Conservation (phyloP, 2,888 invertebrate species). For the Agrotis clavis region DNA sequence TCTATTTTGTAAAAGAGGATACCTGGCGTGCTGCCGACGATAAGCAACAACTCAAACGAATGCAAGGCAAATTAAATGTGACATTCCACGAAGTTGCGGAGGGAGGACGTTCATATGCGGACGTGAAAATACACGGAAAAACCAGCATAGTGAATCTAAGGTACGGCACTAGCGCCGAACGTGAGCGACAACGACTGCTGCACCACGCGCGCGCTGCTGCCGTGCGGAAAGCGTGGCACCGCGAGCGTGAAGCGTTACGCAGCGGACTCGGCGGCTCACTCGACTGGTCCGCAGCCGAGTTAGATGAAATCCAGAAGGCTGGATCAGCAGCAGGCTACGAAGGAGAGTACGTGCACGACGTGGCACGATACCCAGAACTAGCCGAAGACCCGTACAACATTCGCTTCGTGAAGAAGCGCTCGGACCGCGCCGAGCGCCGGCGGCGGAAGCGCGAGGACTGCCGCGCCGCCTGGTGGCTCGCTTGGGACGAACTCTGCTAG, state of each 20-base stretch:
- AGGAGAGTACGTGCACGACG: constrained; percentile 97
- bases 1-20: constrained; percentile 98
- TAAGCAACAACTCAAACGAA: constrained; percentile 96
- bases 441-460: constrained; percentile 93
- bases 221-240: constrained; percentile 97
- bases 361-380: constrained; percentile 97
- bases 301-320: constrained; percentile 96
- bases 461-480: constrained; percentile 88
- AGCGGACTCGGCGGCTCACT: constrained; percentile 94
- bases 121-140: constrained; percentile 97
- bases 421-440: constrained; percentile 93
- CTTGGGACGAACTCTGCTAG: constrained; percentile 87
- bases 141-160: constrained; percentile 97
- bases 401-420: constrained; percentile 96
- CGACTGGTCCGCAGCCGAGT: constrained; percentile 97
- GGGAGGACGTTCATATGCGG: constrained; percentile 94
- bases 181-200: constrained; percentile 96
- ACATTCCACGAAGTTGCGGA: constrained; percentile 97
- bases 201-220: constrained; percentile 97
- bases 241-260: constrained; percentile 96
- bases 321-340: constrained; percentile 97
- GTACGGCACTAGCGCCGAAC: constrained; percentile 98
- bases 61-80: constrained; percentile 97
- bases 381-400: constrained; percentile 99
- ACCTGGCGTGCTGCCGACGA: constrained; percentile 97